A percentile compares a stretch with the other conserved stretches of the same genome.
phyloP scores from a whole-genome alignment of 1,140 invertebrate genomes.

The Nymphalis io region DNA sequence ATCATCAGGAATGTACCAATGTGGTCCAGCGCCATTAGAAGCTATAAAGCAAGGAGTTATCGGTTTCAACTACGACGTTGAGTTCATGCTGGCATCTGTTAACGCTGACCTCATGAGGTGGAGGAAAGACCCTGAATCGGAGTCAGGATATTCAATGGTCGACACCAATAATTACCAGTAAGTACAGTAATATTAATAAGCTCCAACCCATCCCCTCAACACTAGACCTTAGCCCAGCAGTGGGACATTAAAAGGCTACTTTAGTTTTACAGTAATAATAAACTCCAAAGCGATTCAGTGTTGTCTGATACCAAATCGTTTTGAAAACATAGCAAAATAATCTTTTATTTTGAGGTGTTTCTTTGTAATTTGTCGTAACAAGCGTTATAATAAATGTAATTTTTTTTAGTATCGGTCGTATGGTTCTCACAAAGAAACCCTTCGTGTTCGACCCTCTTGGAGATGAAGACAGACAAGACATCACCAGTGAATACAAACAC shows the following conservation, averaged over 20 bases:
- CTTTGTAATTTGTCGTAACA: too few species aligned
- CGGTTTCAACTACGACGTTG: slow-evolving; percentile 85
- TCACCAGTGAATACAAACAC: slow-evolving; percentile 88
- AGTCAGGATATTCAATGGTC: slow-evolving; percentile 83
- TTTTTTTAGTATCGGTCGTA: slow-evolving; percentile 84
- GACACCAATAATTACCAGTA: slow-evolving; percentile 87
- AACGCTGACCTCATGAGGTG: slow-evolving; percentile 84
- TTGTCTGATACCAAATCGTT: too few species aligned
- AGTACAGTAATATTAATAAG: slow-evolving; percentile 44
- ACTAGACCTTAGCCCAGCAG: too few species aligned
- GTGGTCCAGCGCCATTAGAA: slow-evolving; percentile 85
- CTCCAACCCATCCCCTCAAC: too few species aligned
- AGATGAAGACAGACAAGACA: slow-evolving; percentile 86
- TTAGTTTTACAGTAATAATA: too few species aligned
- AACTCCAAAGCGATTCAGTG: too few species aligned
- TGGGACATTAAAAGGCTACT: too few species aligned
- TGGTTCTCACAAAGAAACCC: slow-evolving; percentile 89
- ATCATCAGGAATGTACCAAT: slow-evolving; percentile 82
- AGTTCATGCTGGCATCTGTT: slow-evolving; percentile 86
- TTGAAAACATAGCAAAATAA: too few species aligned
- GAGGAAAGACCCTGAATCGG: slow-evolving; percentile 81
- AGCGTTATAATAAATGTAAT: too few species aligned
- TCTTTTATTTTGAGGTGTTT: too few species aligned
- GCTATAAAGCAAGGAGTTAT: slow-evolving; percentile 88
- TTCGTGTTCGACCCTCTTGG: slow-evolving; percentile 86